A percentile compares a stretch with the other conserved stretches of the same genome.
Evolutionary conservation across 2,113 vertebrate species (phyloP).

Genomic region (Sardina pilchardus): DNA sequence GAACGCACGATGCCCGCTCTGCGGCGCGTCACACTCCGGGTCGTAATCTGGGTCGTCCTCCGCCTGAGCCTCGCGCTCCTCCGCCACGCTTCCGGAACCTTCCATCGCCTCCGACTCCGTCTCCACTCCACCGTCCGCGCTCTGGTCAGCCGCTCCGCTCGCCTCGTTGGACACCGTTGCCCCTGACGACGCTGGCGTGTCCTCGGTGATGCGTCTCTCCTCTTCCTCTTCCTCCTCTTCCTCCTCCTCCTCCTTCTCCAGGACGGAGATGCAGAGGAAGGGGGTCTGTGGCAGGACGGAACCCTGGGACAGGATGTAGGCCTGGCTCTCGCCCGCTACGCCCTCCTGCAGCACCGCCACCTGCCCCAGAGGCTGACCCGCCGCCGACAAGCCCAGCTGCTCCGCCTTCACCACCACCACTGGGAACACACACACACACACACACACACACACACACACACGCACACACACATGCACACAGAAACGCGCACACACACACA

Average conservation of each 20-base stretch:
- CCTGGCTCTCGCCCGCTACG: constrained; percentile 62
- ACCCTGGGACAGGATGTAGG: constrained; percentile 18
- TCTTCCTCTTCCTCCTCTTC: constrained; percentile 56
- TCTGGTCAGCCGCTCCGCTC: constrained; percentile 46
- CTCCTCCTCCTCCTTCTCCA: constrained; percentile 60
- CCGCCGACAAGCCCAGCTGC: constrained; percentile 60
- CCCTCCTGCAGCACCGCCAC: constrained; percentile 69
- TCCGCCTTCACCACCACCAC: constrained; percentile 75
- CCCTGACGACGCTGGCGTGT: constrained; percentile 20
- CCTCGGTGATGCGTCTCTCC: constrained; percentile 37
- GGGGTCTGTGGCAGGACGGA: constrained; percentile 59
- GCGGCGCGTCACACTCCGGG: constrained; percentile 65
- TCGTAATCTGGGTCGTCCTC: constrained; percentile 55
- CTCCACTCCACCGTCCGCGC: too few species aligned
- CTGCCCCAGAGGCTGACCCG: constrained; percentile 63
- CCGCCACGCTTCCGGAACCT: not conserved
- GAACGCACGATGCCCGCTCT: constrained; percentile 74
- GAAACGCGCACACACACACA: not conserved
- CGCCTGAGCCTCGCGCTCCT: not conserved
- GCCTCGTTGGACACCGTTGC: constrained; percentile 30
- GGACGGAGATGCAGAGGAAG: constrained; percentile 62
- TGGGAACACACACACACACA: constrained; percentile 35
- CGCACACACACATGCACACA: not conserved
- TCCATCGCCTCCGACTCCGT: not conserved
- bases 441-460: not conserved